Evolutionary conservation across 2,113 vertebrate genomes (phyloP).

Genomic region (Cephalopholis sonnerati): DNA sequence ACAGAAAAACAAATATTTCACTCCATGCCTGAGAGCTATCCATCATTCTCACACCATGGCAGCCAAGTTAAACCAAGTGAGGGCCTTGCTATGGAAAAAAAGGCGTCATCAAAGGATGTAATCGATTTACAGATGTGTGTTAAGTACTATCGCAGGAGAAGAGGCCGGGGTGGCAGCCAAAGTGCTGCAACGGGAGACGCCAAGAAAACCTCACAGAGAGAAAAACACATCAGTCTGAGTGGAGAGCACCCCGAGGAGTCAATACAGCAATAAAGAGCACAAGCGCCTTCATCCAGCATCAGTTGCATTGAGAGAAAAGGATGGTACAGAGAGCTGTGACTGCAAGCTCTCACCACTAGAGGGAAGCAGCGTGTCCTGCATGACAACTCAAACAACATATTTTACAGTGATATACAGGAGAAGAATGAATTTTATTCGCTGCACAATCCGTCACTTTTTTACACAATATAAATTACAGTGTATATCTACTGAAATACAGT

Average conservation of each 20-base stretch:
- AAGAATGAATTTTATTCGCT: not conserved
- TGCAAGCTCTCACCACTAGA: conserved; percentile 56
- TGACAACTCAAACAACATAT: not conserved
- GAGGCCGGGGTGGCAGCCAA: conserved; percentile 42
- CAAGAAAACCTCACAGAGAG: conserved; percentile 38
- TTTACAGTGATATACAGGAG: too few species aligned
- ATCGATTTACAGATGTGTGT: conserved; percentile 67
- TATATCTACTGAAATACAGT: not conserved
- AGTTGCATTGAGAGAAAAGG: not conserved
- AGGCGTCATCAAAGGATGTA: conserved; percentile 63
- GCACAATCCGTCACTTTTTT: not conserved
- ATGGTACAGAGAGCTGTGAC: conserved; percentile 3
- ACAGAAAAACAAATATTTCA: conserved; percentile 81
- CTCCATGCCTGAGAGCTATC: conserved; percentile 58
- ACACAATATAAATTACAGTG: not conserved
- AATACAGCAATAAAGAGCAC: not conserved
- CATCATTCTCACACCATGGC: conserved; percentile 66
- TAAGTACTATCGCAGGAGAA: conserved; percentile 65
- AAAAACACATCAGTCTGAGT: conserved; percentile 61
- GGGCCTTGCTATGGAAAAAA: conserved; percentile 45
- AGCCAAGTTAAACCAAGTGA: conserved; percentile 75
- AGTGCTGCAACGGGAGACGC: conserved; percentile 4
- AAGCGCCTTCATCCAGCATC: conserved; percentile 14
- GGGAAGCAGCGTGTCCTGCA: conserved; percentile 63
- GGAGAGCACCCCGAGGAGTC: conserved; percentile 26